Conservation (phyloP, 2,113 vertebrate genomes). For the Marcusenius ussheri region DNA sequence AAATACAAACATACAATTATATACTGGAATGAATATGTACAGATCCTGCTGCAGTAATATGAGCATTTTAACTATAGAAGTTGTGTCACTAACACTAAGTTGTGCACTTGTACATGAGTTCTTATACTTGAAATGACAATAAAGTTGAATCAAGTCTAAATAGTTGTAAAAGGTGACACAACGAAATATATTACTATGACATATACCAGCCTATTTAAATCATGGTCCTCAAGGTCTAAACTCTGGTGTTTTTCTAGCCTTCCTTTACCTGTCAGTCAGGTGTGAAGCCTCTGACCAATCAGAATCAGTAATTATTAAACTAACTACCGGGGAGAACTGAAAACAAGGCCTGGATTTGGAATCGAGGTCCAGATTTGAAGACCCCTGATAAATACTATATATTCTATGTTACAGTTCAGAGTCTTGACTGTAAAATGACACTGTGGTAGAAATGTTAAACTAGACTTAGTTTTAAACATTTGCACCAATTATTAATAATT, state of each 20-base stretch:
- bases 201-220: not conserved
- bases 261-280: not conserved
- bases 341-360: not conserved
- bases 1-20: not conserved
- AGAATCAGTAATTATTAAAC: not conserved
- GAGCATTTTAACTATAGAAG: no score
- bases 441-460: constrained; percentile 31
- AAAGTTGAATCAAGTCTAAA: not conserved
- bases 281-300: not conserved
- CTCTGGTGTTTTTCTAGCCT: not conserved
- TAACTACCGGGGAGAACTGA: not conserved
- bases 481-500: constrained; percentile 20
- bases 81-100: no score
- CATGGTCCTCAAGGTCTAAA: not conserved
- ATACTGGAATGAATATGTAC: not conserved
- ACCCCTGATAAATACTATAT: not conserved
- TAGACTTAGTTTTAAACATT: not conserved
- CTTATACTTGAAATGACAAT: not conserved
- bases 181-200: not conserved
- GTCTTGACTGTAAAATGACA: not conserved
- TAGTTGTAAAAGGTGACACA: not conserved
- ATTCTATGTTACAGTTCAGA: not conserved
- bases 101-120: not conserved
- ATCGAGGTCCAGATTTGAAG: no score
- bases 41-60: no score